A percentile compares a stretch with the other conserved stretches of the same genome.
Conservation (phyloP, 1,140 invertebrate genomes). For the Bemisia tabaci region DNA sequence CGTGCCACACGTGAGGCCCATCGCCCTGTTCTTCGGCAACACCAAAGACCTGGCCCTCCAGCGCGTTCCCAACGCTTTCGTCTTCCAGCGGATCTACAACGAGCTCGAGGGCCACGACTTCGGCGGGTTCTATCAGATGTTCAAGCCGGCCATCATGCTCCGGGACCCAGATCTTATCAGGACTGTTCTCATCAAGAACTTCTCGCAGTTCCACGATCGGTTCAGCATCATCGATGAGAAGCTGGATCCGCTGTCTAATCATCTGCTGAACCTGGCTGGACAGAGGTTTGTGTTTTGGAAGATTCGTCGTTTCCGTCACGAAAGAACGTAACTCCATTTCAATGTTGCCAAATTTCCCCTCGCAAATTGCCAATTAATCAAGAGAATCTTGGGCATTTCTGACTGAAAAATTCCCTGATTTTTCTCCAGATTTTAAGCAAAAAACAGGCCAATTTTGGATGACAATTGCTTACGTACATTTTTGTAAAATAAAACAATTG, state of each 20-base stretch:
- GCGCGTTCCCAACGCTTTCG: conserved; percentile 6
- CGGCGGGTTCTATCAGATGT: conserved; percentile 17
- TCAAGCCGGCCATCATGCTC: conserved; percentile 28
- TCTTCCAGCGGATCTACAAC: conserved; percentile 9
- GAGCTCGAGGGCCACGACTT: conserved; percentile 5
- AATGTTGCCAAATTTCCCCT: no score
- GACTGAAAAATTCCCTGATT: no score
- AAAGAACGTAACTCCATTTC: no score
- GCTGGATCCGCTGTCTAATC: conserved; percentile 36
- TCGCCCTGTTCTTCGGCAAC: conserved; percentile 5
- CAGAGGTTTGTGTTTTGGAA: conserved; percentile 17
- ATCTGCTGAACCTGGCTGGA: conserved; percentile 35
- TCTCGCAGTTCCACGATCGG: conserved; percentile 32
- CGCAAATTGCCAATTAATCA: no score
- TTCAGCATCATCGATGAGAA: conserved; percentile 30
- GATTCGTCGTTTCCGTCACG: no score
- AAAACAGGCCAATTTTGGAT: no score
- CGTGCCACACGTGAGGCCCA: not conserved
- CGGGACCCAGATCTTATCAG: conserved; percentile 34
- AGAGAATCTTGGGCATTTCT: no score
- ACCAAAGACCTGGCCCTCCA: conserved; percentile 4
- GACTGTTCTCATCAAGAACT: conserved; percentile 35
- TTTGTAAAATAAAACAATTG: no score
- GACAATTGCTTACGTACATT: no score
- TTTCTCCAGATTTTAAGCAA: no score